Percentiles rank a stretch among this genome's conserved stretches.
Conservation (phyloP, 2,113 vertebrate species). For the Oncorhynchus kisutch region DNA sequence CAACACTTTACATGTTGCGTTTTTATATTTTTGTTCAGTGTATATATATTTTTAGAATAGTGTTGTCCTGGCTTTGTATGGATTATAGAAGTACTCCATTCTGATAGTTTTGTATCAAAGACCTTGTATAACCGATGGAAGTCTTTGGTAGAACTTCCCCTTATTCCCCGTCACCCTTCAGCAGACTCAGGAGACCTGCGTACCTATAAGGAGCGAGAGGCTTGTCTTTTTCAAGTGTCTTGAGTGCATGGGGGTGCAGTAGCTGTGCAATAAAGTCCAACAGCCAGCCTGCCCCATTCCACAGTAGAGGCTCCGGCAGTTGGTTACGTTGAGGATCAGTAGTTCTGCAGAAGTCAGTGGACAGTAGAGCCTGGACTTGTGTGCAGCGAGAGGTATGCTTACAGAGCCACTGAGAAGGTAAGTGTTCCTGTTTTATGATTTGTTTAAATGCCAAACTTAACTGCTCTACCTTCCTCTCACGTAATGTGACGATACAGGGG, state of each 20-base stretch:
- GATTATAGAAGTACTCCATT: too few species aligned
- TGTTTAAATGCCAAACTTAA: slow-evolving; percentile 42
- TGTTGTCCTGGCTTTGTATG: too few species aligned
- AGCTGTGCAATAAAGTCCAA: slow-evolving; percentile 67
- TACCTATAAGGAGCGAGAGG: slow-evolving; percentile 41
- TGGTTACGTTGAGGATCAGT: slow-evolving; percentile 98
- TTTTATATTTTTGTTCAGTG: too few species aligned
- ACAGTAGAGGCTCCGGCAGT: slow-evolving; percentile 95
- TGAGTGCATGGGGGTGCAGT: slow-evolving; percentile 37
- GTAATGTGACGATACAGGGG: slow-evolving; percentile 75
- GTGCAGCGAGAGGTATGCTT: slow-evolving; percentile 97
- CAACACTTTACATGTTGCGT: too few species aligned
- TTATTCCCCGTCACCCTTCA: slow-evolving; percentile 4
- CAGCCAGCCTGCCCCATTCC: slow-evolving; percentile 75
- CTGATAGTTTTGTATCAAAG: too few species aligned
- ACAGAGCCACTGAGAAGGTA: slow-evolving; percentile 93
- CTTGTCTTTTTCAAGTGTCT: slow-evolving; percentile 17
- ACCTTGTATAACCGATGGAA: neutral
- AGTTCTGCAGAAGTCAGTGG: slow-evolving; percentile 99
- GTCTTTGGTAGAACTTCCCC: neutral
- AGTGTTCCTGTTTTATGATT: slow-evolving; percentile 85
- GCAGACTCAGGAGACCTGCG: slow-evolving; percentile 28
- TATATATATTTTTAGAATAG: too few species aligned
- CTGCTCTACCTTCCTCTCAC: slow-evolving; percentile 45
- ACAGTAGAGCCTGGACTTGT: slow-evolving; percentile 99